phyloP scores from a whole-genome alignment of 2,888 invertebrate genomes.

The Malachius bipustulatus region DNA sequence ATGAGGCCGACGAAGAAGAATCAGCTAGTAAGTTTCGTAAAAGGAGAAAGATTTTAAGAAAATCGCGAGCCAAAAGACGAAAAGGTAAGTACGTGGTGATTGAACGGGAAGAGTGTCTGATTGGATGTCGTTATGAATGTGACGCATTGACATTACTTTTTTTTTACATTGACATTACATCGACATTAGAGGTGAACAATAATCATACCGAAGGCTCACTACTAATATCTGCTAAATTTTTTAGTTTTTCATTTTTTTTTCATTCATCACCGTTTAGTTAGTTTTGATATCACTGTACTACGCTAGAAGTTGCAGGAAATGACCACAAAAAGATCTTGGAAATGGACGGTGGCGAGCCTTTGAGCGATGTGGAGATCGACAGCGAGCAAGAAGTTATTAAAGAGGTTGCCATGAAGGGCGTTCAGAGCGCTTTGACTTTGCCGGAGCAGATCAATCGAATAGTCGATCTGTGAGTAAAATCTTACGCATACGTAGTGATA shows the following conservation, averaged over 20 bases:
- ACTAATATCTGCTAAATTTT: too few species aligned
- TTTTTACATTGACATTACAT: too few species aligned
- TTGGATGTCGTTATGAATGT: too few species aligned
- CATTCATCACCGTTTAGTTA: too few species aligned
- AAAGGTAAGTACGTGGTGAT: constrained; percentile 23
- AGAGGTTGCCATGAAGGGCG: constrained; percentile 27
- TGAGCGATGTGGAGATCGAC: constrained; percentile 34
- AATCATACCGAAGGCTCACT: too few species aligned
- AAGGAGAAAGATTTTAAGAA: constrained; percentile 48
- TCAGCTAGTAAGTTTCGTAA: constrained; percentile 31
- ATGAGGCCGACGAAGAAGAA: constrained; percentile 42
- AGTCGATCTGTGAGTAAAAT: constrained; percentile 27
- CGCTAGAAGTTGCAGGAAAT: too few species aligned
- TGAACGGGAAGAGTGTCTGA: too few species aligned
- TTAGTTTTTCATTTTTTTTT: too few species aligned
- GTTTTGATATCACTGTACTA: too few species aligned
- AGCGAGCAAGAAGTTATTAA: constrained; percentile 32
- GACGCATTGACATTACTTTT: too few species aligned
- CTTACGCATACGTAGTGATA: too few species aligned
- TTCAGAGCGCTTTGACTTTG: constrained; percentile 27
- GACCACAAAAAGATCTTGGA: constrained; percentile 24
- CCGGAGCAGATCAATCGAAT: constrained; percentile 31
- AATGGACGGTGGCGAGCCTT: constrained; percentile 28
- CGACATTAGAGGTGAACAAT: too few species aligned
- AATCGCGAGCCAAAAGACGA: constrained; percentile 46